Conservation (phyloP, 2,797 vertebrate species). For the Adrianichthys oophorus region DNA sequence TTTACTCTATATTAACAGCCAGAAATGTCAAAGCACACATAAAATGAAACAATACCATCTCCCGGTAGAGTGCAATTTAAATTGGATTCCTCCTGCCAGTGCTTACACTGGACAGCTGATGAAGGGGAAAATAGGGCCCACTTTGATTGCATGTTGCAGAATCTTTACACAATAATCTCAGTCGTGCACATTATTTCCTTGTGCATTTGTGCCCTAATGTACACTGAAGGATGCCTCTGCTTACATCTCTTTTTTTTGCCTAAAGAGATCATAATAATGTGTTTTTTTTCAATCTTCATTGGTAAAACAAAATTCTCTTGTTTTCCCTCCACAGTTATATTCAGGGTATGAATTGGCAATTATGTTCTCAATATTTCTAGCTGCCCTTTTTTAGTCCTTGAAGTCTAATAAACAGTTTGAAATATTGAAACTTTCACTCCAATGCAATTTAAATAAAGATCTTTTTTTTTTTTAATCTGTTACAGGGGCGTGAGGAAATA, state of each 20-base stretch:
- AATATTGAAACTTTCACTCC: slow-evolving; percentile 73
- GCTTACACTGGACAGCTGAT: slow-evolving; percentile 79
- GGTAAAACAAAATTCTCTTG: slow-evolving; percentile 74
- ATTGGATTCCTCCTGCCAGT: slow-evolving; percentile 83
- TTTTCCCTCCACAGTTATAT: slow-evolving; percentile 76
- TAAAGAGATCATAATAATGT: slow-evolving; percentile 70
- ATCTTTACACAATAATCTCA: slow-evolving; percentile 85
- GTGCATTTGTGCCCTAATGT: slow-evolving; percentile 79
- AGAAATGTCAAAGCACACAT: slow-evolving; percentile 89
- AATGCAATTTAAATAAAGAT: slow-evolving; percentile 58
- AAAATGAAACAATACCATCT: slow-evolving; percentile 87
- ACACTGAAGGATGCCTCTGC: slow-evolving; percentile 71
- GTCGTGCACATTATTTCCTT: slow-evolving; percentile 80
- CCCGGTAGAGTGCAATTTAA: slow-evolving; percentile 84
- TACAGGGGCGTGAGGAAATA: slow-evolving; percentile 50
- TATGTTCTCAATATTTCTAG: slow-evolving; percentile 71
- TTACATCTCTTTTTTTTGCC: slow-evolving; percentile 56
- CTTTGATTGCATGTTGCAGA: slow-evolving; percentile 85
- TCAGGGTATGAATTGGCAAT: slow-evolving; percentile 76
- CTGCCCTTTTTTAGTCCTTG: slow-evolving; percentile 65
- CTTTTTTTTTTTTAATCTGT: slow-evolving; percentile 38
- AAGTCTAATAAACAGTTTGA: slow-evolving; percentile 64
- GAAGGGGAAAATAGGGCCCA: slow-evolving; percentile 81
- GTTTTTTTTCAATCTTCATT: slow-evolving; percentile 78
- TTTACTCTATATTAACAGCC: slow-evolving; percentile 83